Base-by-base conservation (phyloP, 53 echinoderm and acorn worm species). In the Echinarachnius parma region DNA sequence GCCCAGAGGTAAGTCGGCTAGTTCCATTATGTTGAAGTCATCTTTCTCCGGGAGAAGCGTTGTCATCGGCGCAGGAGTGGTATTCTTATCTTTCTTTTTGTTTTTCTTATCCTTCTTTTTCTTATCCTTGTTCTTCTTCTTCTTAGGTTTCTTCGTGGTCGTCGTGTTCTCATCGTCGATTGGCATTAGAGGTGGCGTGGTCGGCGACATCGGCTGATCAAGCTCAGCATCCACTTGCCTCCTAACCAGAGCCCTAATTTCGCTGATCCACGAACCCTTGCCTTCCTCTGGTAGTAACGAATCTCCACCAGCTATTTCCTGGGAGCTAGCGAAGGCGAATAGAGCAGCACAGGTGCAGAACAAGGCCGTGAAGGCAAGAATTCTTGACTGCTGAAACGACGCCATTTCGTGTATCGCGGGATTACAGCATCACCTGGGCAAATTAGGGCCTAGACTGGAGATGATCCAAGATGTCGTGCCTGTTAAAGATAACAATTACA, bases 91-190 rank as follows among this genome's bases (percentile, higher is more conserved):
- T 53, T 68, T 36, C 55, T 70, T 70, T 19, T 70, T 70, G 19
- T 34, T 34, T 21, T 67, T 67, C 11, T 53, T 35, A 52, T 69
- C 53, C 13, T 63, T 66, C 9, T 50, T 31, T 25, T 66, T 66
- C 32, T 68, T 68, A 5, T 52, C 34, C 32, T 66, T 66, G 4
- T 71, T 72, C 56, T 42, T 72, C 57, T 42, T 72, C 44, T 72
- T 72, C 57, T 56, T 72, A 1, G 74, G 74, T 28, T 72, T 72
- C 74, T 72, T 72, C 18, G 74, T 72, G 2, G 69, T 69, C 36
- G 74, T 72, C 16, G 74, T 72, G 3, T 9, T 31, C 37, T 72
- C 36, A 0, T 27, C 44, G 28, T 34, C 42, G 16, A 2, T 28
- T 15, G 54, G 35, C n/a, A 69, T 20, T 21, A 48, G 52, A 34